Evolutionary conservation across 2,888 invertebrate genomes (phyloP).

Genomic region (Drosophila mimetica): DNA sequence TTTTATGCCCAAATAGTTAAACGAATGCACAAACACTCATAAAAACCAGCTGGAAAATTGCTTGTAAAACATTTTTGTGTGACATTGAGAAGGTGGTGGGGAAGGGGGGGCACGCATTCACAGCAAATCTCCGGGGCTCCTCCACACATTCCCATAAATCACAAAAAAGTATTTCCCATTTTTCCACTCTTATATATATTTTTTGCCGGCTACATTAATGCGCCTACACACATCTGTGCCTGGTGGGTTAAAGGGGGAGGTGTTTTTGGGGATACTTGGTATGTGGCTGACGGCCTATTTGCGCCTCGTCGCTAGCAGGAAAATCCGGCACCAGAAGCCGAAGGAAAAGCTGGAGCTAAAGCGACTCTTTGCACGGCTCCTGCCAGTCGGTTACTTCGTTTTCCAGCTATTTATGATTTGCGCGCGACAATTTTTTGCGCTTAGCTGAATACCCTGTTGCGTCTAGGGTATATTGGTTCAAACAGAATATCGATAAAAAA

Average conservation of each 20-base stretch:
- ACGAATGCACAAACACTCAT: conserved; percentile 79
- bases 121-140: conserved; percentile 74
- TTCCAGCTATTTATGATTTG: conserved; percentile 76
- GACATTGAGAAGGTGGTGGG: conserved; percentile 39
- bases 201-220: conserved; percentile 67
- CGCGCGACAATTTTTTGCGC: conserved; percentile 44
- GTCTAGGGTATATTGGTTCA: background rate
- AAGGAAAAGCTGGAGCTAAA: conserved; percentile 10
- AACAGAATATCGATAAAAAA: too few relatives aligned
- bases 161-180: conserved; percentile 79
- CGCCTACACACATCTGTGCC: conserved; percentile 59
- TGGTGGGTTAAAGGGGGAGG: background rate
- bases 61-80: conserved; percentile 80
- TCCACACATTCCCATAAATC: conserved; percentile 78
- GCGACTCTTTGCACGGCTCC: conserved; percentile 55
- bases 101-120: conserved; percentile 52
- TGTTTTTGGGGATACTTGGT: conserved; percentile 28
- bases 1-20: conserved; percentile 80
- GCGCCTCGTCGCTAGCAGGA: conserved; percentile 54
- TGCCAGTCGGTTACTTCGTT: conserved; percentile 65
- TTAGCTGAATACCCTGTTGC: conserved; percentile 38
- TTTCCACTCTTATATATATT: conserved; percentile 38
- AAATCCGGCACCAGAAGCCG: conserved; percentile 23
- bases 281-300: conserved; percentile 74
- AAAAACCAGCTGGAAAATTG: conserved; percentile 80